Conservation (phyloP, 2,113 vertebrate genomes). For the Toxostoma redivivum region DNA sequence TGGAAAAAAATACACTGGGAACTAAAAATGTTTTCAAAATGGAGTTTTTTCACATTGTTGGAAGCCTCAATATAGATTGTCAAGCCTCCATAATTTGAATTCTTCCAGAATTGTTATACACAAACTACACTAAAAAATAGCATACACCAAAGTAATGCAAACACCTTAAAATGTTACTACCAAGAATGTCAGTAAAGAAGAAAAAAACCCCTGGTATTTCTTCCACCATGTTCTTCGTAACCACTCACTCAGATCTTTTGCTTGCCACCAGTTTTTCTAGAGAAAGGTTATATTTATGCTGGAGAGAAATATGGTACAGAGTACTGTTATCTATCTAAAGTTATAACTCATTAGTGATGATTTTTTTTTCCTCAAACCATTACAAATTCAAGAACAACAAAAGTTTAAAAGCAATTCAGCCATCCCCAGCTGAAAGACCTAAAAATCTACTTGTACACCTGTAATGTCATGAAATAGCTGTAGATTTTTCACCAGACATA, state of each 20-base stretch:
- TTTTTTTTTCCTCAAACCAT: not conserved
- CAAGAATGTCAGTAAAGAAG: not conserved
- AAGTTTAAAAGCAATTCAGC: not conserved
- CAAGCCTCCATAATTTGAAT: not conserved
- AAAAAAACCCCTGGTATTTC: not conserved
- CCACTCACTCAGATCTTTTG: not conserved
- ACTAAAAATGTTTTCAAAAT: not conserved
- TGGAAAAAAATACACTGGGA: not conserved
- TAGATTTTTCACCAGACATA: not conserved
- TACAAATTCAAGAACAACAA: not conserved
- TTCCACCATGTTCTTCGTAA: not conserved
- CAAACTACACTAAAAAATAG: not conserved
- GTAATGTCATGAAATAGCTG: not conserved
- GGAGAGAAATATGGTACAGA: not conserved
- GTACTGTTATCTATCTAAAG: not conserved
- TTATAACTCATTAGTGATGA: not conserved
- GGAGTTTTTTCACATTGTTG: not conserved
- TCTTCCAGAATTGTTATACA: not conserved
- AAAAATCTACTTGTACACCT: not conserved
- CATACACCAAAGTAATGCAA: not conserved
- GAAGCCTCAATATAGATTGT: not conserved
- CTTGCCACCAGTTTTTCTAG: not conserved
- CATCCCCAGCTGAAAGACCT: not conserved
- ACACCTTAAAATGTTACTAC: not conserved
- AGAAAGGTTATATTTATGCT: not conserved